A percentile compares a stretch with the other conserved stretches of the same genome.
phyloP scores from a whole-genome alignment of 2,888 invertebrate species.

The Orthosia cruda region DNA sequence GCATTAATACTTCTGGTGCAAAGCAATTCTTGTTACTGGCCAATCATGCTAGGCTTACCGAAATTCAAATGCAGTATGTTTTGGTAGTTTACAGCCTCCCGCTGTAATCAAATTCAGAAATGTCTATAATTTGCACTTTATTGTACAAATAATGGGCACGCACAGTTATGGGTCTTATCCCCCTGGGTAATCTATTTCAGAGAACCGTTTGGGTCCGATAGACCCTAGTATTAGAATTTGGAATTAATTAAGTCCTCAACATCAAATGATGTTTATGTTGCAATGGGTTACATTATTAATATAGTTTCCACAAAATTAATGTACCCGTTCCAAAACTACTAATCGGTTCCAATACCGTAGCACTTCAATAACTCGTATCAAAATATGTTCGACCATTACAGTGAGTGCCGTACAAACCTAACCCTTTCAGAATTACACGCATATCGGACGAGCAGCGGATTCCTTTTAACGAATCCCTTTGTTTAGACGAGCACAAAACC shows the following conservation, averaged over 20 bases:
- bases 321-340: not conserved
- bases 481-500: constrained; percentile 39
- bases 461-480: constrained; percentile 48
- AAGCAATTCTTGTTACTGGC: constrained; percentile 32
- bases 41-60: constrained; percentile 36
- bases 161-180: too few species aligned
- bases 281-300: not conserved
- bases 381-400: constrained; percentile 26
- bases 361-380: not conserved
- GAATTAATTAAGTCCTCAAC: not conserved
- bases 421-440: constrained; percentile 30
- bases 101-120: not conserved
- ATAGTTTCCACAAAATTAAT: not conserved
- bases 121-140: not conserved
- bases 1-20: constrained; percentile 43
- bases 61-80: constrained; percentile 9
- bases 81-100: not conserved
- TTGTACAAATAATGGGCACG: not conserved
- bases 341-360: not conserved
- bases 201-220: not conserved
- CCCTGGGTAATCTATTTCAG: not conserved
- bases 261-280: too few species aligned
- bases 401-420: constrained; percentile 21
- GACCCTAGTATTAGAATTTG: not conserved
- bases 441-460: constrained; percentile 16